Evolutionary conservation across 1,140 invertebrate species (phyloP), one percentile per base, ranked within the genome.

Genomic region (Lysiphlebus fabarum): DNA sequence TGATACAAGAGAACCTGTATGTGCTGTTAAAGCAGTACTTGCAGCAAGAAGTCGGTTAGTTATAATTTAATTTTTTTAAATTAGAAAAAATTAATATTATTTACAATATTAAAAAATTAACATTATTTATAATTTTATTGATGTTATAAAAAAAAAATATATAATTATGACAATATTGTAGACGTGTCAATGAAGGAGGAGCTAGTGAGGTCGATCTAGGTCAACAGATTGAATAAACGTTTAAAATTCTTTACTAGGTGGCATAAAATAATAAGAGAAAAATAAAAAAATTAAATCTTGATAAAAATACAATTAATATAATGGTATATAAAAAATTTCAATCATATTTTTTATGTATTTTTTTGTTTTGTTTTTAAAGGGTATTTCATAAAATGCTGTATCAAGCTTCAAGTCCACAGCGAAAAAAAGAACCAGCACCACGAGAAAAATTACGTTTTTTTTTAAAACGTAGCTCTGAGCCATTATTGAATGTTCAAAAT

Each of bases 381-480:
- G 92, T 95, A 2, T 96, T 96, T 67, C 91, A 95, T 77, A 95
- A 95, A 78, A 90, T 96, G 85, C 82, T 96, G 1, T 95, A 95
- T 70, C 90, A 89, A 76, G 85, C 90, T 9, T 87, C 91, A 45
- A 93, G 90, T 74, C 90, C 92, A 6, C 91, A 93, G 68, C 83
- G 90, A 45, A 96, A 95, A 73, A 91, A 93, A 74, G 90, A 94
- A 64, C 85, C 88, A 6, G 86, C 88, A 9, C 86, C 86, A 4
- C 84, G 88, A 60, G 92, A 95, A 71, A 95, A 95, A 75, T 78
- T 96, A 26, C 83, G 91, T 34, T 78, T 93, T 14, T 95, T 96
- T 73, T 80, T 96, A 54, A 96, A 96, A 69, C 82, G 93, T 70
- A 94, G 91, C 65, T 94, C 91, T 17, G 93, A 96, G 75, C 93